Evolutionary conservation across 1,140 invertebrate species (phyloP).

Genomic region (Caenorhabditis inopinata): DNA sequence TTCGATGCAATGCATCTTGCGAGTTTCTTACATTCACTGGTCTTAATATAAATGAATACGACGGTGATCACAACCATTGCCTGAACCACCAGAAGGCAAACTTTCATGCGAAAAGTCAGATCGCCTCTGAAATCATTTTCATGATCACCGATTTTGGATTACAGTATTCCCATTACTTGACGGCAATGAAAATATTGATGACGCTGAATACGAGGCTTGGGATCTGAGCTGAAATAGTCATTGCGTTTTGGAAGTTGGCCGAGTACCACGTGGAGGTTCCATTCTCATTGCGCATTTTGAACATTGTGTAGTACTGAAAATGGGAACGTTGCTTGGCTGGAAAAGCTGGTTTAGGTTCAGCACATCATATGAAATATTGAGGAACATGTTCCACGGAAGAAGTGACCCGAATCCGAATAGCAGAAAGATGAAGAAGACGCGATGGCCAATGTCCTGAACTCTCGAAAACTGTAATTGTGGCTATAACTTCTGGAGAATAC

Average conservation of each 20-base stretch:
- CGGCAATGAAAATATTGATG: conserved; percentile 80
- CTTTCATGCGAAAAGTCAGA: conserved; percentile 82
- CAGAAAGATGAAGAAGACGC: conserved; percentile 86
- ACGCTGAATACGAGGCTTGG: conserved; percentile 94
- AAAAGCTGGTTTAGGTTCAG: not conserved
- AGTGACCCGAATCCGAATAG: conserved; percentile 92
- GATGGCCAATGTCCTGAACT: not conserved
- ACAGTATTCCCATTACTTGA: conserved; percentile 41
- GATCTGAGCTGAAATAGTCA: conserved; percentile 83
- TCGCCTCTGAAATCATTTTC: conserved; percentile 70
- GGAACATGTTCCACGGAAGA: conserved; percentile 99
- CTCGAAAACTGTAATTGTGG: no score
- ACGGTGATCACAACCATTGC: conserved; percentile 84
- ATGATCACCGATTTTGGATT: not conserved
- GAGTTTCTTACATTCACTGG: conserved; percentile 72
- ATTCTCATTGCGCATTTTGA: conserved; percentile 52
- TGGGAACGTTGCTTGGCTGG: not conserved
- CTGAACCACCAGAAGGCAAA: conserved; percentile 83
- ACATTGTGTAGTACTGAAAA: conserved; percentile 45
- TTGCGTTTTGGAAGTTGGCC: conserved; percentile 76
- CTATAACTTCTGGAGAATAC: no score
- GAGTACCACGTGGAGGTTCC: conserved; percentile 38
- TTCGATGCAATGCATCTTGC: no score
- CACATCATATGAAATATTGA: conserved; percentile 77
- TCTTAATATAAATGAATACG: conserved; percentile 85